These are phyloP conservation scores for Chitala chitala DNA, from an alignment of 2,113 vertebrate species.

Conservation along the genomic window DNA sequence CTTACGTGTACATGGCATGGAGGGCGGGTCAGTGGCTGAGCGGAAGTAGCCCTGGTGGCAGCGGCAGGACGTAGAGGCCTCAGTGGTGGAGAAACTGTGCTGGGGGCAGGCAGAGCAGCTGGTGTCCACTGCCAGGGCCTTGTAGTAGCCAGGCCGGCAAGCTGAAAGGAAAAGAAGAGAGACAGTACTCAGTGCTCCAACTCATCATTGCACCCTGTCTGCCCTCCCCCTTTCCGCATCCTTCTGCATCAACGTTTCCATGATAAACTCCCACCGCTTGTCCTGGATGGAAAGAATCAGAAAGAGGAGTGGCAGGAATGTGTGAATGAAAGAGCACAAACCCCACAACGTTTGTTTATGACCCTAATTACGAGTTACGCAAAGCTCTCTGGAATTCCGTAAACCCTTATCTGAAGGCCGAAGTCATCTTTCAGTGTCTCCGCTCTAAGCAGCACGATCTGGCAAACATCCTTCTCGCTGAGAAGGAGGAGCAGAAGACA, in stretches of 20 bases:
- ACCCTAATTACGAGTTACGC: background rate
- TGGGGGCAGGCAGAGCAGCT: conserved; percentile 87
- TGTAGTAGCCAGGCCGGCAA: conserved; percentile 93
- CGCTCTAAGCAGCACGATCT: background rate
- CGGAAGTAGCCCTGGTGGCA: conserved; percentile 91
- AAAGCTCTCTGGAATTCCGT: background rate
- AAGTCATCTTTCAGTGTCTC: background rate
- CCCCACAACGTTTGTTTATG: background rate
- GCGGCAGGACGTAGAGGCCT: conserved; percentile 85
- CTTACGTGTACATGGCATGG: conserved; percentile 94
- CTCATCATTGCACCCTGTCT: background rate
- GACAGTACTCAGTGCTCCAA: background rate
- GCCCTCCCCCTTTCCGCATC: background rate
- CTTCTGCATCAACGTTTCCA: background rate
- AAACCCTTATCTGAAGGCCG: background rate
- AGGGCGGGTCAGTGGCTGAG: conserved; percentile 82
- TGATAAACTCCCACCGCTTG: background rate
- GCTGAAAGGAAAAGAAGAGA: conserved; percentile 61
- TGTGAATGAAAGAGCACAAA: background rate
- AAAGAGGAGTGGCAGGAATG: background rate
- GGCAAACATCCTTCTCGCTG: background rate
- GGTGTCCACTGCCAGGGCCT: conserved; percentile 79
- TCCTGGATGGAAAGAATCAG: background rate
- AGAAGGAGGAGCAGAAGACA: background rate
- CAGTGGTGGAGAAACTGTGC: conserved; percentile 87